Conservation (phyloP, 2,797 vertebrate genomes). For the Mus minutoides region DNA sequence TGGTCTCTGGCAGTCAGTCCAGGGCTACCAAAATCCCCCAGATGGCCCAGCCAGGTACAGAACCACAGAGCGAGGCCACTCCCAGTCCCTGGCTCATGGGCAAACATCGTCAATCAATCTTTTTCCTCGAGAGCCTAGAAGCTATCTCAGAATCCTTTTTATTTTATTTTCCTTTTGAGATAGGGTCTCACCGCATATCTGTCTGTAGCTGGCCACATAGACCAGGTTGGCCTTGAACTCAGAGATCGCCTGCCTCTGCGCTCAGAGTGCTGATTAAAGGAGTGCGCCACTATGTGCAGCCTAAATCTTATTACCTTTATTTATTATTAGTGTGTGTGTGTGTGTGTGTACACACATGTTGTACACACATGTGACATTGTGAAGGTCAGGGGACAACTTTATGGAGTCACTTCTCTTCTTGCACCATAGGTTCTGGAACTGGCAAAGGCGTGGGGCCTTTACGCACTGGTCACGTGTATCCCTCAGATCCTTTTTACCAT, state of each 20-base stretch:
- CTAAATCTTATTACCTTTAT: neutral
- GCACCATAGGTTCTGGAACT: neutral
- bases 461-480: neutral
- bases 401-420: neutral
- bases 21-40: constrained; percentile 1
- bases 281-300: rapidly evolving
- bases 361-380: neutral
- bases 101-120: neutral
- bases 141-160: neutral
- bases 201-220: neutral
- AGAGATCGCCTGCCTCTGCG: neutral
- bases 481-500: neutral
- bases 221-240: neutral
- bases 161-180: neutral
- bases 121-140: neutral
- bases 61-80: neutral
- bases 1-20: neutral
- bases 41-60: neutral
- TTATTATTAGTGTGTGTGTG: neutral
- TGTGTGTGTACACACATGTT: neutral
- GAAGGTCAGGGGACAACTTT: neutral
- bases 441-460: neutral
- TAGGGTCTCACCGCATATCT: neutral
- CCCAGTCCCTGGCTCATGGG: neutral
- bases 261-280: neutral